Conservation (phyloP, 2,888 invertebrate genomes). For the Ommatoiulus sabulosus region DNA sequence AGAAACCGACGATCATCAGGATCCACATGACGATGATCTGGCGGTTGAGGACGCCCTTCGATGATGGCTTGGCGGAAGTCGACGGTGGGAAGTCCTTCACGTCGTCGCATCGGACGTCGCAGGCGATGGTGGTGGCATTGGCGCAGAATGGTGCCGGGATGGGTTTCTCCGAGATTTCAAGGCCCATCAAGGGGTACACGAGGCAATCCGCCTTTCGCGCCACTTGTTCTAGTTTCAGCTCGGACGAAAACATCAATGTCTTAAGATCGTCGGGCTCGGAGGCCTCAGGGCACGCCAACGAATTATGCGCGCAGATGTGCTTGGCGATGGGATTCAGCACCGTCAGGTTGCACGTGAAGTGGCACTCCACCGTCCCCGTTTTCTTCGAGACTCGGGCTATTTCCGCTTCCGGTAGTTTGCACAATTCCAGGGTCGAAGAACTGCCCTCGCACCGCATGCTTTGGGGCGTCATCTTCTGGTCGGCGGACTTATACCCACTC, state of each 20-base stretch:
- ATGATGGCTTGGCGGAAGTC: background rate
- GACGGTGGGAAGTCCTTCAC: background rate
- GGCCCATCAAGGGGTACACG: background rate
- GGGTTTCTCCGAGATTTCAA: background rate
- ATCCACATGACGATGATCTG: slow-evolving; percentile 52
- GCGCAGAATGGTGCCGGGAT: background rate
- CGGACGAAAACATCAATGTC: background rate
- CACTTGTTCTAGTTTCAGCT: background rate
- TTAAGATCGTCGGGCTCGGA: background rate
- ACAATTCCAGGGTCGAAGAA: background rate
- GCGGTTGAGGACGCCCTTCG: background rate
- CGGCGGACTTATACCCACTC: background rate
- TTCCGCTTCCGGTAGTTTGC: background rate
- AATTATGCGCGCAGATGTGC: background rate
- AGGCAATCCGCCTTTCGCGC: background rate
- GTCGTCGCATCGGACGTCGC: background rate
- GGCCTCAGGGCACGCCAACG: background rate
- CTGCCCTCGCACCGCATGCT: background rate
- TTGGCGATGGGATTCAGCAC: background rate
- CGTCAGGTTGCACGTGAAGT: background rate
- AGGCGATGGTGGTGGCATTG: background rate
- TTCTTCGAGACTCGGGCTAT: background rate
- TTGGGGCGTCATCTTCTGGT: background rate
- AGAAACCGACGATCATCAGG: slow-evolving; percentile 50
- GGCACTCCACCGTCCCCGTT: background rate